phyloP scores from a whole-genome alignment of 1,140 invertebrate genomes.

The Lucilia sericata region DNA sequence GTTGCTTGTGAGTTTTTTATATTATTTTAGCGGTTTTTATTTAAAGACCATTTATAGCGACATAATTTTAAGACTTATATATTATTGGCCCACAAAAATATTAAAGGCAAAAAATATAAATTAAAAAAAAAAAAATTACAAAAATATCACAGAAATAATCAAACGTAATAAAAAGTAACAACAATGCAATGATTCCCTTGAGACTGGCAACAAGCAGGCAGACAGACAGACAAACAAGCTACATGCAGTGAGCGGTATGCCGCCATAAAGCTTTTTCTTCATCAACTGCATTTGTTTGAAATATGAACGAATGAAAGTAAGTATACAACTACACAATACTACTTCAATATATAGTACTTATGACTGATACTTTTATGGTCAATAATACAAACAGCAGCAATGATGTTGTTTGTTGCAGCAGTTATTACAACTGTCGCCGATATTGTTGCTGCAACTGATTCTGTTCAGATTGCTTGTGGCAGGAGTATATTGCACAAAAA shows the following conservation, averaged over 20 bases:
- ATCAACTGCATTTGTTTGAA: conserved; percentile 2
- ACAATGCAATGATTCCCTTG: conserved; percentile 40
- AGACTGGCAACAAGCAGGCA: conserved; percentile 14
- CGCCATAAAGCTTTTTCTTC: conserved; percentile 34
- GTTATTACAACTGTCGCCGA: conserved; percentile 2
- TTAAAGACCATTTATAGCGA: conserved; percentile 43
- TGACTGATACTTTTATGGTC: conserved; percentile 34
- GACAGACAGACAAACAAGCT: background rate
- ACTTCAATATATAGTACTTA: background rate
- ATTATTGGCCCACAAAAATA: conserved; percentile 42
- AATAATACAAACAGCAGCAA: conserved; percentile 17
- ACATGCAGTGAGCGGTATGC: conserved; percentile 35
- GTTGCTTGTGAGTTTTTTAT: background rate
- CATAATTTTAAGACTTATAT: conserved; percentile 43
- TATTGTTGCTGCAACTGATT: background rate
- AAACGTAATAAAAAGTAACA: conserved; percentile 27
- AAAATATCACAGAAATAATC: conserved; percentile 19
- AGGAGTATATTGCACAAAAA: background rate
- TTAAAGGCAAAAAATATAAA: conserved; percentile 9
- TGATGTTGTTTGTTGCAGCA: background rate
- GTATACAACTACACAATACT: background rate
- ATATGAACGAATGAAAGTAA: conserved; percentile 20
- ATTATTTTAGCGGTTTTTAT: conserved; percentile 32
- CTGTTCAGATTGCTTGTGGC: background rate
- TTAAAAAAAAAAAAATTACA: background rate